Evolutionary conservation across 2,113 vertebrate genomes (phyloP).

Genomic region (Setophaga coronata): DNA sequence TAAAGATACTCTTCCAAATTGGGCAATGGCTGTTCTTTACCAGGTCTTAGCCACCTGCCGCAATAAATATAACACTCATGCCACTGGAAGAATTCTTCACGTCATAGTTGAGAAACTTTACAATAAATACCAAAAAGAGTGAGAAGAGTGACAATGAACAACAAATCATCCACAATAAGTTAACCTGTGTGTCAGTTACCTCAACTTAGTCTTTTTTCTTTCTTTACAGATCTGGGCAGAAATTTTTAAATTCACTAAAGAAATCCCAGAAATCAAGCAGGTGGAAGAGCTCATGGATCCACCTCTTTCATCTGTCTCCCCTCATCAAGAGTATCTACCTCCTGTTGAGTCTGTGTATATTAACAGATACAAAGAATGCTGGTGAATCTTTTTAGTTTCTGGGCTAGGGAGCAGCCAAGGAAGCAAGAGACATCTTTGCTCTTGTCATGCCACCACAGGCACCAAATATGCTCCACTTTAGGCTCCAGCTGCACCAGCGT

Average conservation of each 20-base stretch:
- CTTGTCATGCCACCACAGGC: fast-evolving
- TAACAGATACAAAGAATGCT: not conserved
- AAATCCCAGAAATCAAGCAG: not conserved
- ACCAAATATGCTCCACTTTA: not conserved
- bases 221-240: not conserved
- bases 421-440: not conserved
- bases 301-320: not conserved
- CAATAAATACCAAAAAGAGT: not conserved
- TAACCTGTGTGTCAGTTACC: not conserved
- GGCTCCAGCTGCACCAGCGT: not conserved
- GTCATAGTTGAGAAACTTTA: not conserved
- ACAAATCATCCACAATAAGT: not conserved
- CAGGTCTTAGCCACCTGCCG: not conserved
- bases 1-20: not conserved
- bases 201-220: not conserved
- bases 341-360: not conserved
- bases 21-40: not conserved
- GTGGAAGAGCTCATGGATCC: not conserved
- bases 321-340: not conserved
- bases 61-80: not conserved
- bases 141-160: not conserved
- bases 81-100: not conserved
- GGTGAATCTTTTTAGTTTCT: not conserved
- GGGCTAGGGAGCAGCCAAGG: not conserved
- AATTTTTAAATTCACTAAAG: not conserved